Percentiles rank a stretch among this genome's conserved stretches.
phyloP scores from a whole-genome alignment of 2,113 vertebrate genomes.

The Myiopsitta monachus region DNA sequence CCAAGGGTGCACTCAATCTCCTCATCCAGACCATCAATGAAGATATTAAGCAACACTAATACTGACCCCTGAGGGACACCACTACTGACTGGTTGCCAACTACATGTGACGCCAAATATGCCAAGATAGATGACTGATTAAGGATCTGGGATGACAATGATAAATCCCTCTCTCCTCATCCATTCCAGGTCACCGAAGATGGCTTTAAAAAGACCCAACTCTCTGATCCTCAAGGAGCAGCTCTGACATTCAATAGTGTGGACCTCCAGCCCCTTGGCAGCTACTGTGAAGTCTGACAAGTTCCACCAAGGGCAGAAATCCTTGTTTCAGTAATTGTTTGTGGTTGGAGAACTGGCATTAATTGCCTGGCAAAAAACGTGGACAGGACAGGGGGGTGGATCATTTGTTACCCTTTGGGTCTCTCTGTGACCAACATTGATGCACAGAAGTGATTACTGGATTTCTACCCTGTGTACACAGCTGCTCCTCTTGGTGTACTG shows the following conservation, averaged over 20 bases:
- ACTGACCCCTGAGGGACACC: not conserved
- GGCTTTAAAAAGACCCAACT: not conserved
- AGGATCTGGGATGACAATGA: not conserved
- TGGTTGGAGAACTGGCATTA: not conserved
- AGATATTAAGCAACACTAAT: not conserved
- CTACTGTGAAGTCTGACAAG: not conserved
- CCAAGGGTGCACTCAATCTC: not conserved
- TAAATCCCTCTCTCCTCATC: not conserved
- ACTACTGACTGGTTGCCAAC: not conserved
- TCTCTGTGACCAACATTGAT: not conserved
- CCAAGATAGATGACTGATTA: not conserved
- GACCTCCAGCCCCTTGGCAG: not conserved
- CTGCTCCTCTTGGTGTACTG: fast-evolving
- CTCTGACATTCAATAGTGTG: not conserved
- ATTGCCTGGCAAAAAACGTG: not conserved
- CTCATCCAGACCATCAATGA: not conserved
- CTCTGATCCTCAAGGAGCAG: not conserved
- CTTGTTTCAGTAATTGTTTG: not conserved
- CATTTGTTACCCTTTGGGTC: not conserved
- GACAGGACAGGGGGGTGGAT: not conserved
- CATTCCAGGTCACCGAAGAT: not conserved
- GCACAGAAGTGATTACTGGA: not conserved
- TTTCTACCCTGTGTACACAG: not conserved
- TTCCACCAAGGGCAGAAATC: not conserved
- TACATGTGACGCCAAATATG: not conserved